Base-by-base conservation (phyloP, 2,113 vertebrate species). In the Reinhardtius hippoglossoides region DNA sequence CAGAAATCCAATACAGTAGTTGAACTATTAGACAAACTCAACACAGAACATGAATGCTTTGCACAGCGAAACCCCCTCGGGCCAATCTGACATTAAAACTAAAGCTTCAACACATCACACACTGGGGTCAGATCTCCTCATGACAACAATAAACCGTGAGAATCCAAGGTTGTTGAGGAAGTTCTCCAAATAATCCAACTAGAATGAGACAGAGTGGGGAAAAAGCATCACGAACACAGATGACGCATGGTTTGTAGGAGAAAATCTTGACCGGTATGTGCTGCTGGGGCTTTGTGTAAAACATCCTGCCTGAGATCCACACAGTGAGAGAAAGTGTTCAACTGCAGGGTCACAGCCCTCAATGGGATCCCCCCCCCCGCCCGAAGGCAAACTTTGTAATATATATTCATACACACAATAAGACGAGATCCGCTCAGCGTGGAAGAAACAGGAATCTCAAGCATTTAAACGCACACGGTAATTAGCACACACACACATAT, bases 251-350 rank as follows among this genome's bases (percentile, higher is more conserved):
- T 68, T 15, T 68, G 24, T 7, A 20, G 20, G 6, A 31, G 31
- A 31, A 7, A 6, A 31, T 31, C 31, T 31, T 31, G 31, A 31
- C 31, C 31, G 31, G 48, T 44, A 24, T 66, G 44, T 35, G 70
- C 63, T 55, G 67, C 21, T n/a, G 20, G 16, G 48, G 13, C 2
- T 77, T 23, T 65, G 66, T 71, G 84, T 80, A 58, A 67, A 54
- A 59, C 71, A 70, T 74, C 42, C 21, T 9, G 57, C 37, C 31
- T 3, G 15, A 81, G 69, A 67, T 44, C 75, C 65, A 82, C 58
- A 64, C 42, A 68, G 55, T 23, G 71, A 79, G 42, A 61, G 75
- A 85, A 90, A 86, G 88, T 88, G 84, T 92, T 93, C 92, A 91
- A 66, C 86, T 79, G 58, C 61, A 65, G 78, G 73, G 87, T 90